Conservation (phyloP, 2,888 invertebrate genomes). For the Trachelus stipa region DNA sequence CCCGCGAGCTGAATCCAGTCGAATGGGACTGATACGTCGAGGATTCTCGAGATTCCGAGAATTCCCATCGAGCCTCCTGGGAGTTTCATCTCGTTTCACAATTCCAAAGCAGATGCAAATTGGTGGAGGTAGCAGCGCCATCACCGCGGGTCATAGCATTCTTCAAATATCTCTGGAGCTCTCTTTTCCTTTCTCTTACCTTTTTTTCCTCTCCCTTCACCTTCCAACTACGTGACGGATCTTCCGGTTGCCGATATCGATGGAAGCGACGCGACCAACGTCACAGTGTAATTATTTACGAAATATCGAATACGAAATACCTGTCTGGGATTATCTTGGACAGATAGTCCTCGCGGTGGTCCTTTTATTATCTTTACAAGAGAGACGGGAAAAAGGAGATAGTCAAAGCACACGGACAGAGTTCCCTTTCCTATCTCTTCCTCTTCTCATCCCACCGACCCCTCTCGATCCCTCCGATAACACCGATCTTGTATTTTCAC, state of each 20-base stretch:
- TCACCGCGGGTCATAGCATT: not conserved
- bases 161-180: not conserved
- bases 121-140: not conserved
- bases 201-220: no score
- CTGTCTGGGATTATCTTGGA: constrained; percentile 1
- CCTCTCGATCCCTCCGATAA: no score
- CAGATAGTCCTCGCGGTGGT: constrained; percentile 1
- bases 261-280: not conserved
- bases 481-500: no score
- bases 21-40: no score
- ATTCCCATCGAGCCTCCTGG: not conserved
- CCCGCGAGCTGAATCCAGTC: no score
- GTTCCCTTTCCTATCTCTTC: not conserved
- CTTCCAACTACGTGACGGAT: no score
- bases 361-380: not conserved
- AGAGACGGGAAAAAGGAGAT: not conserved
- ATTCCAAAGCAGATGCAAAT: constrained; percentile 8
- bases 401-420: not conserved
- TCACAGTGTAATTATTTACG: not conserved
- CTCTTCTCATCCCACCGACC: not conserved
- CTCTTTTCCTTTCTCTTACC: no score
- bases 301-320: constrained; percentile 1
- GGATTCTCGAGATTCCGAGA: not conserved
- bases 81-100: not conserved
- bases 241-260: not conserved